Base-by-base conservation (phyloP, 2,113 vertebrate species). In the Ciconia boyciana region DNA sequence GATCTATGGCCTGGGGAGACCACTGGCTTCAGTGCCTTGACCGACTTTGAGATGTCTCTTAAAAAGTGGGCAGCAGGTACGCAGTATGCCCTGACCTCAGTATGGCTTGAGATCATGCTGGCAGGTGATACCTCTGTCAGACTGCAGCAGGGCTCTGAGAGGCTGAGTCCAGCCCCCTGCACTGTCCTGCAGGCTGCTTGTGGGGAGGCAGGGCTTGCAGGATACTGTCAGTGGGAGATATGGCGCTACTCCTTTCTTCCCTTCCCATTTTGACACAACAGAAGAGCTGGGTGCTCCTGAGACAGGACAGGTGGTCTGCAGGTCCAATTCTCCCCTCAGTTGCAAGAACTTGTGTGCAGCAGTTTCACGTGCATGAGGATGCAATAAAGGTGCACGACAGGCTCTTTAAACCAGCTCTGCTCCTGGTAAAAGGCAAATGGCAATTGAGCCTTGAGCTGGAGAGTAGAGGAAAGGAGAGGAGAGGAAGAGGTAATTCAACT, bases 181-280 rank as follows among this genome's bases (percentile, higher is more conserved):
- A 17, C 9, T 39, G 18, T 36, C 5, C 19, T 43, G 5, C 1
- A 2, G 29, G 24, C 16, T 71, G 25, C 25, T 61, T 61, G 24
- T 16, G 26, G 17, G 16, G n/a, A 52, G 10, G 9, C 7, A 71
- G 11, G 12, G 7, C 18, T 19, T 3, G 0, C 39, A 78, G 26
- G 21, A 26, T 34, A 29, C 26, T 1, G 1, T n/a, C 9, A 9
- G 5, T 28, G 7, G 1, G 10, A 62, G 21, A 5, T 34, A 28
- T 5, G 7, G 48, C 13, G 29, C 39, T 36, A 13, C 2, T 46
- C 2, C 52, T 54, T 81, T 60, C 24, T 7, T 55, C 31, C 6
- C 29, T 70, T 52, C 12, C 11, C 3, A 6, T 75, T 80, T 41
- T 65, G 24, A 17, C 20, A 29, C 28, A 68, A 31, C 9, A 48